Evolutionary conservation across 2,888 invertebrate genomes (phyloP).

Genomic region (Acrobasis consociella): DNA sequence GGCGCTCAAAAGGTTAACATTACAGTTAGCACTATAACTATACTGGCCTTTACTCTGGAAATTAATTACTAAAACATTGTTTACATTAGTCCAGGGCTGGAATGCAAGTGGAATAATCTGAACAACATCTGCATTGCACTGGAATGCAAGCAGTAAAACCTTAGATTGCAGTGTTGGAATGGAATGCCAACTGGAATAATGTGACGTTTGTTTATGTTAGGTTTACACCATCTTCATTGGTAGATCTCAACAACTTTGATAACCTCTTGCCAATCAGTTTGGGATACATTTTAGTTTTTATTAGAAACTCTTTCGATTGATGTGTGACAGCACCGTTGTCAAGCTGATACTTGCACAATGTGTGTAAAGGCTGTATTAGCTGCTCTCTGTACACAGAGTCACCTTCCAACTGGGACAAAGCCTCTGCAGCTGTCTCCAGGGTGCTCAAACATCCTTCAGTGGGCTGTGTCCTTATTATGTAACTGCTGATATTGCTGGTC

Average conservation of each 20-base stretch:
- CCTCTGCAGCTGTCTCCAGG: conserved; percentile 92
- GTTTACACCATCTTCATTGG: conserved; percentile 51
- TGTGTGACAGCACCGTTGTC: conserved; percentile 96
- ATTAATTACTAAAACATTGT: no score
- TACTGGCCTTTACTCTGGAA: no score
- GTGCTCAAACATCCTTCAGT: conserved; percentile 96
- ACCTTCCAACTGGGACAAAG: conserved; percentile 89
- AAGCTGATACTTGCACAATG: conserved; percentile 93
- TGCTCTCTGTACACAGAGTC: conserved; percentile 84
- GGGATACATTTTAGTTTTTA: conserved; percentile 90
- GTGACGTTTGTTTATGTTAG: conserved; percentile 21
- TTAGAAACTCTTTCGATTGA: conserved; percentile 94
- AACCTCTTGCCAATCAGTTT: conserved; percentile 91
- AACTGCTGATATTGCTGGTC: conserved; percentile 88
- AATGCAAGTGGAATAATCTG: no score
- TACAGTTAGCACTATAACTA: no score
- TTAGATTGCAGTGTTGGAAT: no score
- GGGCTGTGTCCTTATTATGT: conserved; percentile 96
- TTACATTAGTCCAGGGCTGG: no score
- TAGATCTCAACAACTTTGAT: conserved; percentile 68
- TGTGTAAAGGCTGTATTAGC: conserved; percentile 90
- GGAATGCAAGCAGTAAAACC: no score
- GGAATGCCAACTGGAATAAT: no score
- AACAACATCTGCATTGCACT: no score
- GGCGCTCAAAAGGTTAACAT: no score